Percentiles rank a stretch among this genome's conserved stretches.
Evolutionary conservation across 2,113 vertebrate species (phyloP).

Genomic region (Lamprotornis superbus): DNA sequence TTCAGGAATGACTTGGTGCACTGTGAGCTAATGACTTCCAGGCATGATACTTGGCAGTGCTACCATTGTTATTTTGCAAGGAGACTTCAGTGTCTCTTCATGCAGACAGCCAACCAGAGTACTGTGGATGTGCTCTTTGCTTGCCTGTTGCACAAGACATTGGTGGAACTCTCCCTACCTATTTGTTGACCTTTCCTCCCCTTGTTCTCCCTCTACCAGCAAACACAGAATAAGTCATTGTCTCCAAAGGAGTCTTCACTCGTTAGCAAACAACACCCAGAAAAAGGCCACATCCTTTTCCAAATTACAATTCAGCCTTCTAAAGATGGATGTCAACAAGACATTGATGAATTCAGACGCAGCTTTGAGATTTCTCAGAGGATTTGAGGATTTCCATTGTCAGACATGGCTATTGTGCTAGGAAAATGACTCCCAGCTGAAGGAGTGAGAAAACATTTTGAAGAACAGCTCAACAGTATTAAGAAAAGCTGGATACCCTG

Average conservation of each 20-base stretch:
- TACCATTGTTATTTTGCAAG: conserved; percentile 27
- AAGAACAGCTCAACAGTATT: conserved; percentile 56
- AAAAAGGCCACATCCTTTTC: conserved; percentile 12
- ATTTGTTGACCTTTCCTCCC: conserved; percentile 30
- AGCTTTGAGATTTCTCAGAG: conserved; percentile 48
- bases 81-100: not conserved
- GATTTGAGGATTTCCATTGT: conserved; percentile 64
- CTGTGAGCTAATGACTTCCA: conserved; percentile 59
- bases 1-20: conserved; percentile 5
- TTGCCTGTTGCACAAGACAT: conserved; percentile 18
- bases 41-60: conserved; percentile 40
- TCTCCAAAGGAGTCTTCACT: conserved; percentile 24
- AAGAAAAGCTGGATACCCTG: conserved; percentile 42
- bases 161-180: conserved; percentile 40
- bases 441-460: conserved; percentile 55
- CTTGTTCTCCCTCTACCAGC: not conserved
- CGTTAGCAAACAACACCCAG: not conserved
- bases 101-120: not conserved
- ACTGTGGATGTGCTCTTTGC: not conserved
- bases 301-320: not conserved
- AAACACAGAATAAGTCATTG: not conserved
- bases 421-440: conserved; percentile 59
- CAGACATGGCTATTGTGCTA: conserved; percentile 59
- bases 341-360: conserved; percentile 14
- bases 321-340: conserved; percentile 37